Percentiles rank a stretch among this genome's conserved stretches.
phyloP scores from a whole-genome alignment of 2,888 invertebrate species.

The Oscheius sp. region DNA sequence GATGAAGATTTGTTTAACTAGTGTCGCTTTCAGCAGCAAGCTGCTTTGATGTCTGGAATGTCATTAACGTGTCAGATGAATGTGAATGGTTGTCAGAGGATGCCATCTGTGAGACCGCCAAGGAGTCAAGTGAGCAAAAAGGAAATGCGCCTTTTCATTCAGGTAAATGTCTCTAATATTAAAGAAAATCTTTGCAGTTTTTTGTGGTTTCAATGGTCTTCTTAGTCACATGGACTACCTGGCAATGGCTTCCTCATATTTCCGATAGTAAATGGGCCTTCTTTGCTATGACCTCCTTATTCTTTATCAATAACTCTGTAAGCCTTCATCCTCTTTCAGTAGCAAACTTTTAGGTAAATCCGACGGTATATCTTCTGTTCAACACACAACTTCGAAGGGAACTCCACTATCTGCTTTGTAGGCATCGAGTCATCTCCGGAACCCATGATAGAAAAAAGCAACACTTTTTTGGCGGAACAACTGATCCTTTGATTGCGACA shows the following conservation, averaged over 20 bases:
- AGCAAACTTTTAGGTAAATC: conserved; percentile 49
- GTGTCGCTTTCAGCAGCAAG: conserved; percentile 47
- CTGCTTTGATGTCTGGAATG: conserved; percentile 49
- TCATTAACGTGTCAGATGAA: conserved; percentile 45
- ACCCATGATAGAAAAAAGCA: conserved; percentile 43
- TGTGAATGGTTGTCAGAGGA: conserved; percentile 48
- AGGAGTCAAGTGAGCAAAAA: conserved; percentile 64
- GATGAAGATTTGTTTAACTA: background rate
- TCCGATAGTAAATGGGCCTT: conserved; percentile 63
- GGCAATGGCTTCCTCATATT: conserved; percentile 67
- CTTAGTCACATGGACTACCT: conserved; percentile 65
- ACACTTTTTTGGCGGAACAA: conserved; percentile 36
- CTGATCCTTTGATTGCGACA: conserved; percentile 27
- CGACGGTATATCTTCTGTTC: conserved; percentile 68
- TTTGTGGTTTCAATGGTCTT: conserved; percentile 68
- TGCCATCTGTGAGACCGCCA: conserved; percentile 58
- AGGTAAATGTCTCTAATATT: conserved; percentile 37
- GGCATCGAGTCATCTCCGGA: conserved; percentile 28
- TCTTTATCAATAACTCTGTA: conserved; percentile 68
- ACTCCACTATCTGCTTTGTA: conserved; percentile 59
- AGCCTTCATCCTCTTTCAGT: background rate
- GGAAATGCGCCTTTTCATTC: conserved; percentile 65
- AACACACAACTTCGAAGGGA: conserved; percentile 64
- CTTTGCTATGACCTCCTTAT: conserved; percentile 66
- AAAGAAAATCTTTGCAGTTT: conserved; percentile 47